phyloP scores from a whole-genome alignment of 1,140 invertebrate genomes.

The Diachasmimorpha longicaudata region DNA sequence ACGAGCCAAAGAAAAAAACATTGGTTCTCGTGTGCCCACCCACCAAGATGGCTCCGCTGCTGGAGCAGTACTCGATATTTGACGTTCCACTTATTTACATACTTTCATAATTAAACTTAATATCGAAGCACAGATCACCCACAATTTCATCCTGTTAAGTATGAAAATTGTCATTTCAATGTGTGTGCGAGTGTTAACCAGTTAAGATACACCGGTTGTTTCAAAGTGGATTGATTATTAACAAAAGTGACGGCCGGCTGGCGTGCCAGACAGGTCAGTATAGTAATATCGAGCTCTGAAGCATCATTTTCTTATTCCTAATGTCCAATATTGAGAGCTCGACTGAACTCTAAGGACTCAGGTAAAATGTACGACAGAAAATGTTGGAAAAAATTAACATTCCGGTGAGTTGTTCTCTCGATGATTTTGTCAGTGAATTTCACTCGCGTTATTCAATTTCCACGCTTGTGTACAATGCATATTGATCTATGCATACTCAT shows the following conservation, averaged over 20 bases:
- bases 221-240: conserved; percentile 10
- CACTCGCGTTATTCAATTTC: not conserved
- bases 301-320: conserved; percentile 25
- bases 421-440: not conserved
- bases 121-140: conserved; percentile 21
- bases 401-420: not conserved
- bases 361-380: not conserved
- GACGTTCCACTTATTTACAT: conserved; percentile 55
- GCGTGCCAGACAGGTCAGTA: conserved; percentile 40
- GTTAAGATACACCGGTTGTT: conserved; percentile 11
- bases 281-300: conserved; percentile 37
- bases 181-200: conserved; percentile 17
- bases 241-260: conserved; percentile 40
- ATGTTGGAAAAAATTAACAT: not conserved
- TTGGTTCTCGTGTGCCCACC: conserved; percentile 52
- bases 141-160: not conserved
- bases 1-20: conserved; percentile 31
- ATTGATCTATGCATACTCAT: conserved; percentile 52
- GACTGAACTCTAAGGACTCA: not conserved
- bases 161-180: conserved; percentile 14
- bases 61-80: conserved; percentile 55
- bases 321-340: not conserved
- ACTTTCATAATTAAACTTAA: conserved; percentile 35
- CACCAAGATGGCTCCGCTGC: conserved; percentile 58
- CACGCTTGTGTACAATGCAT: conserved; percentile 49